These are phyloP conservation scores for Vulpes ferrilata DNA, from an alignment of 2,113 vertebrate genomes.

Conservation along the genomic window DNA sequence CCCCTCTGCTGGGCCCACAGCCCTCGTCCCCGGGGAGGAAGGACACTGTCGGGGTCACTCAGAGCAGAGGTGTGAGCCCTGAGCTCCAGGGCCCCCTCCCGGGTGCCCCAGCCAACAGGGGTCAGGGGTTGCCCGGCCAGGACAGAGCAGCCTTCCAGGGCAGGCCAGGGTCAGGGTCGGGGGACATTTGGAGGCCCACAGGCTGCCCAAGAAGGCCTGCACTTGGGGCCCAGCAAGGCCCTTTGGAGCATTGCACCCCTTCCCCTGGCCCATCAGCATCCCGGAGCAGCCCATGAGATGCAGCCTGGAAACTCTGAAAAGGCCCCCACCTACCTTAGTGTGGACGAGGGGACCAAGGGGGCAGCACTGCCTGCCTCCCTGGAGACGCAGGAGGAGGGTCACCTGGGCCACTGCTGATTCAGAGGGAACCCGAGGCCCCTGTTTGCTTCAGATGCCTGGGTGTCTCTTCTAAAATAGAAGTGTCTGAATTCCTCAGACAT, in stretches of 20 bases:
- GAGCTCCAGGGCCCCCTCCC: rapidly evolving
- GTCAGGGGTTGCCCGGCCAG: too few relatives aligned
- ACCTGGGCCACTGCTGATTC: too few relatives aligned
- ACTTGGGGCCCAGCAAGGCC: too few relatives aligned
- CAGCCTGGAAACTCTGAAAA: neutral
- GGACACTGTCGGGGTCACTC: neutral
- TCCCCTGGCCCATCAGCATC: rapidly evolving
- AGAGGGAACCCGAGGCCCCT: neutral
- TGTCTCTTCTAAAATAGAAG: neutral
- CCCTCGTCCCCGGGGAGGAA: neutral
- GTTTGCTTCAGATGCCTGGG: rapidly evolving
- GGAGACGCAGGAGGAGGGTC: neutral
- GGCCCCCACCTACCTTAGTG: too few relatives aligned
- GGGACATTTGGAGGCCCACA: neutral
- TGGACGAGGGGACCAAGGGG: neutral
- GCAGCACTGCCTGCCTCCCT: neutral
- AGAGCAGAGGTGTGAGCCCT: neutral
- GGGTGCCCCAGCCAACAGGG: neutral
- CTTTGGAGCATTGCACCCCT: rapidly evolving
- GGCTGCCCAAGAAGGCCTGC: too few relatives aligned
- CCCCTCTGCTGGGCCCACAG: neutral
- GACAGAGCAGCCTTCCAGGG: neutral
- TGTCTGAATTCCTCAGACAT: neutral
- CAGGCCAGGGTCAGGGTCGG: neutral
- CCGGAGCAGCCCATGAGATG: neutral